Evolutionary conservation across 2,888 invertebrate species (phyloP).

Genomic region (Neuroscelio doddi): DNA sequence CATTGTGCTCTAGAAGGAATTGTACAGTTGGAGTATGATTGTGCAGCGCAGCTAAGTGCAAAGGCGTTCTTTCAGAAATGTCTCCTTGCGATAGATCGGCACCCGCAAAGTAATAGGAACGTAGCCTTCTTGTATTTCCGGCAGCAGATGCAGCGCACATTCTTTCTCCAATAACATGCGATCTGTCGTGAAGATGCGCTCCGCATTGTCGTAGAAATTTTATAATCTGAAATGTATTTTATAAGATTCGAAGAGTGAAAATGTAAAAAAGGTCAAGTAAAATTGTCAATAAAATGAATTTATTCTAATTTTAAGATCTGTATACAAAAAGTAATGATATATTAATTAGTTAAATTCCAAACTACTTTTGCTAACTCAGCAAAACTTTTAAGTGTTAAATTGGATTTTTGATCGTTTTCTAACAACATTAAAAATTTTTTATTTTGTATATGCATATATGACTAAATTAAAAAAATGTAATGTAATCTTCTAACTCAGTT

Average conservation of each 20-base stretch:
- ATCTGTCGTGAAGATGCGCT: constrained; percentile 79
- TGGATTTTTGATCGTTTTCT: too few species aligned
- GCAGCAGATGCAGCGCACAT: constrained; percentile 79
- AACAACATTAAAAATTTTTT: too few species aligned
- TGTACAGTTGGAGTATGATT: constrained; percentile 73
- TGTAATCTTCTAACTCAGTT: too few species aligned
- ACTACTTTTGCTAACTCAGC: not conserved
- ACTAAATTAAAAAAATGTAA: too few species aligned
- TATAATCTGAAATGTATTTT: constrained; percentile 73
- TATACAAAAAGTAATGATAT: too few species aligned
- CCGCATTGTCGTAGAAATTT: constrained; percentile 81
- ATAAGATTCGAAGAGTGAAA: too few species aligned
- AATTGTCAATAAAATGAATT: not conserved
- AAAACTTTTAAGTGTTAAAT: too few species aligned
- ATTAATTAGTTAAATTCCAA: too few species aligned
- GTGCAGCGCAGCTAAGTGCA: constrained; percentile 81
- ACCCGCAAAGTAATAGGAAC: constrained; percentile 79
- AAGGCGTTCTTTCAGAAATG: constrained; percentile 78
- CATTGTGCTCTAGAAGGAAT: constrained; percentile 74
- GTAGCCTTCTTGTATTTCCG: constrained; percentile 75
- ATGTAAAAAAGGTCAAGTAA: not conserved
- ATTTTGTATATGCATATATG: too few species aligned
- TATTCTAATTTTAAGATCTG: not conserved
- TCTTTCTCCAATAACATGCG: constrained; percentile 78
- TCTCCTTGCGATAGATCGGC: constrained; percentile 79